Base-by-base conservation (phyloP, 23 tunicate species). In the Halocynthia aurantium region DNA sequence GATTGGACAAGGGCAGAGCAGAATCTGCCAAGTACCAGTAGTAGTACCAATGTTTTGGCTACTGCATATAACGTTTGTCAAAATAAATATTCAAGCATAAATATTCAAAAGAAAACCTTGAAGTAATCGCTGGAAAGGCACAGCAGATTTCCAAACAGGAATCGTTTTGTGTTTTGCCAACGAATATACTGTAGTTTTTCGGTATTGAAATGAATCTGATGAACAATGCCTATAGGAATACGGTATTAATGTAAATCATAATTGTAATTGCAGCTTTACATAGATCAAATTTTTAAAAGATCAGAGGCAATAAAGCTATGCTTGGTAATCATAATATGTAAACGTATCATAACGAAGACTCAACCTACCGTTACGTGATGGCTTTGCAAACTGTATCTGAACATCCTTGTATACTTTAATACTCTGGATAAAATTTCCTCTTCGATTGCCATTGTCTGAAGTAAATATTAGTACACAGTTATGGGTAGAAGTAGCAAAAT, bases 161-260 rank as follows among this genome's bases (percentile, higher is more conserved):
- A 52, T 6, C 96, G 82, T 76, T 89, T 89, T 57, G 88, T 84
- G 55, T 76, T 89, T 71, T 73, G 77, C 96, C 96, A 89, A 52
- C 82, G 72, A 13, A 89, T 53, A 8, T 20, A 20, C 63, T 76
- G 61, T 53, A 89, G 52, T 6, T 55, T 55, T 5, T 75, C 81
- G 19, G 82, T 49, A 81, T 73, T 72, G 79, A 89, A 89, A 40
- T 80, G 88, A 7, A 89, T 74, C n/a, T 82, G 61, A 62, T 89
- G 82, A 21, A 61, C 52, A 53, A 89, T 63, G 52, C 96, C 96
- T 89, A 57, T 40, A 54, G 19, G 44, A 31, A 31, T 31, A 31
- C 44, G 44, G 44, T 31, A 31, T 31, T 31, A 31, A 31, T 31
- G 44, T 31, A 31, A 31, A 31, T 31, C 44, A 31, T 31, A 31